Base-by-base conservation (phyloP, 2,888 invertebrate species). In the Antheraea assamensis region DNA sequence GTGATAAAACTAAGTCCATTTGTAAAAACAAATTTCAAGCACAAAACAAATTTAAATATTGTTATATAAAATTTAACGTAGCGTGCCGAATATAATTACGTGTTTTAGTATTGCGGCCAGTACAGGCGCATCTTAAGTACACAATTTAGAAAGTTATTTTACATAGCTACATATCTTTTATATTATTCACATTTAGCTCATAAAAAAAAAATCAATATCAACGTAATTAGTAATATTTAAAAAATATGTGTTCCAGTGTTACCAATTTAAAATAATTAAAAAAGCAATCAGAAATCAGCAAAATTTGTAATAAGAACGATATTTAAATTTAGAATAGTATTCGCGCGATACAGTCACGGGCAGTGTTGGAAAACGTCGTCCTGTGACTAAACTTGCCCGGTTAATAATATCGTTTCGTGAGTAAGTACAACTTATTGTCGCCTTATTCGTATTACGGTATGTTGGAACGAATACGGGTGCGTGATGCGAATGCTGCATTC, bases 371-470 rank as follows among this genome's bases (percentile, higher is more conserved):
- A 88, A 89, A 83, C 90, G 90, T 87, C 90, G 90, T 92, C 91
- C 90, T 89, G 83, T 87, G 87, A 82, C 86, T 83, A 84, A 85
- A 88, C 86, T 87, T 83, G 83, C 80, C 76, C 80, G 84, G 85
- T 83, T 89, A 92, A 90, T 91, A 92, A 90, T 90, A 89, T 85
- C 76, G 78, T 81, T 78, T 79, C 83, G 85, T 55, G 55, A 55
- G 55, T 85, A 76, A 80, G 82, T 81, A 84, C 83, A 83, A 78
- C 81, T 85, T 87, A 88, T 88, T 91, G 92, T 90, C 83, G 84
- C 92, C 93, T 89, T 92, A 91, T 91, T 89, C 83, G 90, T 90
- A 83, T 88, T 93, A 93, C 94, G 93, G 93, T 94, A 92, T 89
- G 93, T 91, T 90, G 93, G 91, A 93, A 91, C 88, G 89, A 92